These are phyloP conservation scores for Eidolon dupreanum DNA, from an alignment of 2,797 vertebrate genomes.

Conservation along the genomic window DNA sequence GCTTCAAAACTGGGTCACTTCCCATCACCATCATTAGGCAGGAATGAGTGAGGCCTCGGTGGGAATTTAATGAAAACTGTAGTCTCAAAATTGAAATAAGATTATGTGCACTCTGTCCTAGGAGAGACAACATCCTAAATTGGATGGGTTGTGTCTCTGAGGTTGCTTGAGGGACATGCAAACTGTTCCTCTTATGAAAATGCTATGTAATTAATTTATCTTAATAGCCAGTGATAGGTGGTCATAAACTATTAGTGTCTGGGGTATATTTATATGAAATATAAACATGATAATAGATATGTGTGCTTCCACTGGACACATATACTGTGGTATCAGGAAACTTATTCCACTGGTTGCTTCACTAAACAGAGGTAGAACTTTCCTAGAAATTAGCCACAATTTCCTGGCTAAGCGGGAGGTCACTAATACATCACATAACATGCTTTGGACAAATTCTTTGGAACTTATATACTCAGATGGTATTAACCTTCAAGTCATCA, in stretches of 20 bases:
- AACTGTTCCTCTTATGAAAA: slow-evolving; percentile 38
- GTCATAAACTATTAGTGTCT: background rate
- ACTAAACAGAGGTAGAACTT: background rate
- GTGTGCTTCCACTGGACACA: background rate
- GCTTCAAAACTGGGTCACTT: slow-evolving; percentile 72
- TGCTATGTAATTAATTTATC: slow-evolving; percentile 44
- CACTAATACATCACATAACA: background rate
- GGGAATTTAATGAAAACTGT: slow-evolving; percentile 66
- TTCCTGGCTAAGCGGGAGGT: background rate
- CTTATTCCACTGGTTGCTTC: background rate
- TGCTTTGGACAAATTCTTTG: background rate
- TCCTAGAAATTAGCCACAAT: background rate
- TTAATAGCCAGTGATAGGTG: background rate
- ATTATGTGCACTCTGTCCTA: slow-evolving; percentile 41
- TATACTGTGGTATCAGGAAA: background rate
- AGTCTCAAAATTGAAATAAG: slow-evolving; percentile 58
- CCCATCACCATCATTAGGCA: slow-evolving; percentile 68
- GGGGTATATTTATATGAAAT: background rate
- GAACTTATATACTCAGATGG: background rate
- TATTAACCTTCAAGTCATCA: background rate
- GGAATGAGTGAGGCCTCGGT: slow-evolving; percentile 49
- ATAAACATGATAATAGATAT: background rate
- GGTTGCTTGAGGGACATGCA: slow-evolving; percentile 45
- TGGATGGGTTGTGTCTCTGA: slow-evolving; percentile 42
- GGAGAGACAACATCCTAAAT: slow-evolving; percentile 20